phyloP scores from a whole-genome alignment of 2,888 invertebrate species.

The Yponomeuta plumbellus region DNA sequence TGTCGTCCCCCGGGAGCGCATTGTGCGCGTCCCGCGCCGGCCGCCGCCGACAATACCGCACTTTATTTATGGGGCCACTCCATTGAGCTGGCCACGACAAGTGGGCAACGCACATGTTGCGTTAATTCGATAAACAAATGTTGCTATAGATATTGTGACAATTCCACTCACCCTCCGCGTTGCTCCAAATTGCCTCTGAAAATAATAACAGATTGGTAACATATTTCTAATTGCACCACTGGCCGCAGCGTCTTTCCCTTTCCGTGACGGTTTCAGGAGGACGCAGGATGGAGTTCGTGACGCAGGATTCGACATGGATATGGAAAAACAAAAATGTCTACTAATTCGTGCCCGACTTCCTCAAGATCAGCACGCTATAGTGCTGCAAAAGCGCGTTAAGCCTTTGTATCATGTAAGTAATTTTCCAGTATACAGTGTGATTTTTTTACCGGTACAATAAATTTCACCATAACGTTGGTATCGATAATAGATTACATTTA shows the following conservation, averaged over 20 bases:
- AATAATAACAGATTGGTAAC: neutral
- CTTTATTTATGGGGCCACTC: slow-evolving; percentile 30
- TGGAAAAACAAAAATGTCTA: too few species aligned
- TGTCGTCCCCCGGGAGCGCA: neutral
- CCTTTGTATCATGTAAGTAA: too few species aligned
- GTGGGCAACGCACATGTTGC: slow-evolving; percentile 33
- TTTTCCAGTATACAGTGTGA: too few species aligned
- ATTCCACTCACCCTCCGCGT: slow-evolving; percentile 9
- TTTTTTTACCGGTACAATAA: too few species aligned
- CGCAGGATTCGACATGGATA: too few species aligned
- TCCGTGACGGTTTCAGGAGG: too few species aligned
- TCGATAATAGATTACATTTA: too few species aligned
- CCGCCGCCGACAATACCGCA: slow-evolving; percentile 19
- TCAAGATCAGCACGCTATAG: too few species aligned
- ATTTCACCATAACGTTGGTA: too few species aligned
- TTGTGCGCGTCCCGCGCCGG: neutral
- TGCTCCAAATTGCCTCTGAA: neutral
- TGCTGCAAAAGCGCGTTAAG: too few species aligned
- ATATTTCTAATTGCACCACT: neutral
- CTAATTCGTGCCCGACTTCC: too few species aligned
- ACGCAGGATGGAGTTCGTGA: too few species aligned
- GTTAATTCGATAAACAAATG: slow-evolving; percentile 17
- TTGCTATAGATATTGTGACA: slow-evolving; percentile 16
- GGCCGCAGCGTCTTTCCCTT: neutral
- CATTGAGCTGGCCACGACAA: slow-evolving; percentile 40